These are phyloP conservation scores for Danio aesculapii DNA, from an alignment of 2,797 vertebrate species.

Conservation along the genomic window DNA sequence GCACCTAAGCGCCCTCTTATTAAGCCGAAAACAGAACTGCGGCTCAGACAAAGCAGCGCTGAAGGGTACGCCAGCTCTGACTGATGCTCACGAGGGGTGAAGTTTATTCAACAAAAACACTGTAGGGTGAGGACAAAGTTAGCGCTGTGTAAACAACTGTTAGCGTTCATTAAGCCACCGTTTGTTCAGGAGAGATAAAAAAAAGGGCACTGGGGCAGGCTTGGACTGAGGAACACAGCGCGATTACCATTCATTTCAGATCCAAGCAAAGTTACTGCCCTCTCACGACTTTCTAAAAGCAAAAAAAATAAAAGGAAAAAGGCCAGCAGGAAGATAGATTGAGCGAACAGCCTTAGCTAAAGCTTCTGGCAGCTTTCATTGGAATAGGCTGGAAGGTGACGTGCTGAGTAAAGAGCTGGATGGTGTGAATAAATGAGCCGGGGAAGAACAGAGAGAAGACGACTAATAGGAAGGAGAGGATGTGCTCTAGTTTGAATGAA, in stretches of 20 bases:
- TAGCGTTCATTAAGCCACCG: slow-evolving; percentile 23
- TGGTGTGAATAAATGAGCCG: slow-evolving; percentile 25
- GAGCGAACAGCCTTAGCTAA: background rate
- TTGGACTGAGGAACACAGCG: background rate
- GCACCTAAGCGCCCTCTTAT: slow-evolving; percentile 25
- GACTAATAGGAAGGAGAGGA: slow-evolving; percentile 15
- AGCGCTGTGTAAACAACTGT: slow-evolving; percentile 26
- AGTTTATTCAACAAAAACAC: slow-evolving; percentile 41
- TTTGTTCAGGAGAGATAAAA: slow-evolving; percentile 43
- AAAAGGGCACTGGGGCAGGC: background rate
- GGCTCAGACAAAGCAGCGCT: slow-evolving; percentile 1
- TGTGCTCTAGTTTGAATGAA: slow-evolving; percentile 14
- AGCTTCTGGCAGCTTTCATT: slow-evolving; percentile 19
- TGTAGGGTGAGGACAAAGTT: slow-evolving; percentile 5
- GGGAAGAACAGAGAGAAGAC: background rate
- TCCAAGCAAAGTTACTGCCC: slow-evolving; percentile 1
- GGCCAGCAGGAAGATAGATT: slow-evolving; percentile 3
- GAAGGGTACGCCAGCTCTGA: slow-evolving; percentile 31
- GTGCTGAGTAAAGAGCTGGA: slow-evolving; percentile 21
- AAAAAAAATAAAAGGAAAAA: background rate
- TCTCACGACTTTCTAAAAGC: slow-evolving; percentile 8
- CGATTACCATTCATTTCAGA: slow-evolving; percentile 24
- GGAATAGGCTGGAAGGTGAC: slow-evolving; percentile 8
- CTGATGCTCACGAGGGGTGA: slow-evolving; percentile 22
- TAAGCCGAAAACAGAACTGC: slow-evolving; percentile 39